Evolutionary conservation across 1,140 invertebrate genomes (phyloP).

Genomic region (Scaptodrosophila lebanonensis): DNA sequence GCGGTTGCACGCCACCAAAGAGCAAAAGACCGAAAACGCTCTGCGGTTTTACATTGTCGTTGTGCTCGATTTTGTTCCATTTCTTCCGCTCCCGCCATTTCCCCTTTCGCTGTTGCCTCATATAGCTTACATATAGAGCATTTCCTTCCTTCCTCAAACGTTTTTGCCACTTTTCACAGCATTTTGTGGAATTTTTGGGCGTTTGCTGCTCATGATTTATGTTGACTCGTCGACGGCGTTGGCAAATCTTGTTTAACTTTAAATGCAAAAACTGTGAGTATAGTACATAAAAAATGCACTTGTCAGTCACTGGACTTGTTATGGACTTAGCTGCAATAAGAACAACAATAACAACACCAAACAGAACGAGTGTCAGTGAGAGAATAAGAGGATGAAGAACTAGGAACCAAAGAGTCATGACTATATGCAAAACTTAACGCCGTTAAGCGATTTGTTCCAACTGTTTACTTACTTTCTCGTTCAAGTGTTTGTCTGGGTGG

Average conservation of each 20-base stretch:
- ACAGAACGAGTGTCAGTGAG: background rate
- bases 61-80: slow-evolving; percentile 19
- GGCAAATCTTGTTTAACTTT: slow-evolving; percentile 7
- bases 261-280: slow-evolving; percentile 25
- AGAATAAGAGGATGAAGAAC: slow-evolving; percentile 3
- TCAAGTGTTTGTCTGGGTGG: too few species aligned
- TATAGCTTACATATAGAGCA: slow-evolving; percentile 48
- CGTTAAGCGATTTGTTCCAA: too few species aligned
- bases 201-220: slow-evolving; percentile 71
- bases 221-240: slow-evolving; percentile 42
- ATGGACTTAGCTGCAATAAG: slow-evolving; percentile 45
- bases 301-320: slow-evolving; percentile 59
- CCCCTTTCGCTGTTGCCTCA: slow-evolving; percentile 30
- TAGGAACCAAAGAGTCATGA: slow-evolving; percentile 21
- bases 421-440: slow-evolving; percentile 29
- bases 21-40: slow-evolving; percentile 54
- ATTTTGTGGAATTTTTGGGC: slow-evolving; percentile 23
- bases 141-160: slow-evolving; percentile 40
- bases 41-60: slow-evolving; percentile 49
- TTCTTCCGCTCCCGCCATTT: slow-evolving; percentile 27
- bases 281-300: slow-evolving; percentile 52
- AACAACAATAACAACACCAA: slow-evolving; percentile 16
- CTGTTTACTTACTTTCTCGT: too few species aligned
- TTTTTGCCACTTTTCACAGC: slow-evolving; percentile 40
- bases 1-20: slow-evolving; percentile 31